Conservation (phyloP, 1,140 invertebrate genomes). For the Aporrectodea caliginosa region DNA sequence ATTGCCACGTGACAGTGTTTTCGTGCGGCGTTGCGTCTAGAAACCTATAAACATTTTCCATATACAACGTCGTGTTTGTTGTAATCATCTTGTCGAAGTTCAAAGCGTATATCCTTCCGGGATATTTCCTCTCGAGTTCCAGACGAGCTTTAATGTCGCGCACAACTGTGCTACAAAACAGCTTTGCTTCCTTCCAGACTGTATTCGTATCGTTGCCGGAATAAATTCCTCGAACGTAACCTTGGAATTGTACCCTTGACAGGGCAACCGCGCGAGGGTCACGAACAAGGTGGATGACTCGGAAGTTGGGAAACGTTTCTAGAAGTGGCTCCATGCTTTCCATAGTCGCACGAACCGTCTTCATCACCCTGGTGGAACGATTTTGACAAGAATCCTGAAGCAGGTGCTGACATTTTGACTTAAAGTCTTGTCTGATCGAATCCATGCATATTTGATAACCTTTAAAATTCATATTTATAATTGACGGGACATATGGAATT, state of each 20-base stretch:
- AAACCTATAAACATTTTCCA: not conserved
- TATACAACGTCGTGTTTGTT: not conserved
- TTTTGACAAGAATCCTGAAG: not conserved
- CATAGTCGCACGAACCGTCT: conserved; percentile 1
- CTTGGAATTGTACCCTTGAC: not conserved
- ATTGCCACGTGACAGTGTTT: not conserved
- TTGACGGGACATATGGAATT: not conserved
- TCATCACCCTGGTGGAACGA: not conserved
- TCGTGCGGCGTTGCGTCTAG: not conserved
- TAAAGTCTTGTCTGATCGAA: not conserved
- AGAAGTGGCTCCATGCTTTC: not conserved
- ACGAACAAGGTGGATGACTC: not conserved
- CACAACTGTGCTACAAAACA: not conserved
- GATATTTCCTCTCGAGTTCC: not conserved
- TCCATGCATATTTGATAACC: not conserved
- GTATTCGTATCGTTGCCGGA: not conserved
- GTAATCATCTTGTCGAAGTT: not conserved
- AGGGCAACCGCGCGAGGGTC: conserved; percentile 3
- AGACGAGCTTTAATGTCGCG: not conserved
- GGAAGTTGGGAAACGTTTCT: not conserved
- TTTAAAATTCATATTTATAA: not conserved
- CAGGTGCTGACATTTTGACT: not conserved
- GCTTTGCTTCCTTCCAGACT: not conserved
- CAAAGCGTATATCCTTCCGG: not conserved
- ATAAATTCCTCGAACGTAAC: not conserved